Base-by-base conservation (phyloP, 2,888 invertebrate species). In the Exephanes ischioxanthus region DNA sequence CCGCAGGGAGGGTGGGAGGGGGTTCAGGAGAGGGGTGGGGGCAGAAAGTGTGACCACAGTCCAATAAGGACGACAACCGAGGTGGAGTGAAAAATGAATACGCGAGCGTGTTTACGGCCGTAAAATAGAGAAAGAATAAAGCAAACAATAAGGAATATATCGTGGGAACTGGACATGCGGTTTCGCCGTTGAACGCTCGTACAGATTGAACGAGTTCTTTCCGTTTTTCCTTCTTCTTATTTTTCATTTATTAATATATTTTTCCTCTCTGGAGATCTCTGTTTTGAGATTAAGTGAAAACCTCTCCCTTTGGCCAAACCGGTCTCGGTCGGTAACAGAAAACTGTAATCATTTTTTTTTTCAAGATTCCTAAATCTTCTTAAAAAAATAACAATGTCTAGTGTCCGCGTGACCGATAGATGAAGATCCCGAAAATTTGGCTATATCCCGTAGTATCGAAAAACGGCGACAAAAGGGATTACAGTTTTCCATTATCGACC, bases 11-110 rank as follows among this genome's bases (percentile, higher is more conserved):
- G 33, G 33, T 6, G 33, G 33, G 33, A 79, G 61, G 70, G 79
- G 70, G 79, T 66, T 68, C 3, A 2, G 30, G 30, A 0, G 0
- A 3, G 30, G 30, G 30, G 76, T 61, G 71, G 78, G 71, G 70
- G 51, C 26, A 58, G 63, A 22, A 30, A 37, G 37, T 41, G 37
- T 16, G 19, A 14, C 16, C 19, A 67, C 37, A 67, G 45, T 79
- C 45, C 79, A 71, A 75, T 80, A 66, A 73, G 80, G 83, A 86
- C 67, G 55, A 55, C 77, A 45, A 75, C 68, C 45, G 45, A 67
- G 30, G 16, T 58, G 55, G 67, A 85, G 82, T 82, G 82, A 61
- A 82, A 71, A 82, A 85, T 82, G 82, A 85, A 85, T 85, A 82
- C 82, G 63, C 30, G 58, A 68, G 72, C 67, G 73, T 80, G 77